A percentile compares a stretch with the other conserved stretches of the same genome.
Evolutionary conservation across 2,888 invertebrate species (phyloP).

Genomic region (Dascillus cervinus): DNA sequence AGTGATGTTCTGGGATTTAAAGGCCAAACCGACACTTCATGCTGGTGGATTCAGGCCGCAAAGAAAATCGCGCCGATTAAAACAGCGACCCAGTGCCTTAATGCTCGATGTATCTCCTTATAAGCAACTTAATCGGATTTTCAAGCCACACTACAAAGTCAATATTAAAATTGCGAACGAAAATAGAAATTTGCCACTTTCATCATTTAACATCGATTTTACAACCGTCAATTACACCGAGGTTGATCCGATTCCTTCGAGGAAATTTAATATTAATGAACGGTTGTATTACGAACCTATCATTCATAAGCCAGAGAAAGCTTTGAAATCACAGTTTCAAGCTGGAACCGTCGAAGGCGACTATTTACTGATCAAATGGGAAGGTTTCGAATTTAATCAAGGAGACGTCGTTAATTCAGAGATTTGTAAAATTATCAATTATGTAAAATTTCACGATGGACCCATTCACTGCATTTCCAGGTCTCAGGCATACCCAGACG

Average conservation of each 20-base stretch:
- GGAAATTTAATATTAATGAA: constrained; percentile 13
- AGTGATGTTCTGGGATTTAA: constrained; percentile 65
- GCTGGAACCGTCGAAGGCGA: constrained; percentile 32
- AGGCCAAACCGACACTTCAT: constrained; percentile 37
- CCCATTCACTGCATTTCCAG: constrained; percentile 52
- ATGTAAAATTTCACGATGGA: constrained; percentile 61
- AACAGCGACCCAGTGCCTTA: constrained; percentile 51
- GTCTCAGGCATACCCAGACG: constrained; percentile 54
- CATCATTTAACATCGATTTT: constrained; percentile 38
- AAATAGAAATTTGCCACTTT: constrained; percentile 28
- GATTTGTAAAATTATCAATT: constrained; percentile 38
- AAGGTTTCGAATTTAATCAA: constrained; percentile 56
- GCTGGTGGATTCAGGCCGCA: constrained; percentile 33
- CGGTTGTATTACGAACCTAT: constrained; percentile 15
- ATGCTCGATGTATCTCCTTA: constrained; percentile 53
- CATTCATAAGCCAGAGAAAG: constrained; percentile 7
- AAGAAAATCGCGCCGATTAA: constrained; percentile 42
- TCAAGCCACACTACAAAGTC: constrained; percentile 57
- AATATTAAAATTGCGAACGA: constrained; percentile 32
- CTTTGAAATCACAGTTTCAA: constrained; percentile 20
- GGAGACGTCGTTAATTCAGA: constrained; percentile 56
- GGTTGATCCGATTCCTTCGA: constrained; percentile 9
- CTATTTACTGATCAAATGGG: constrained; percentile 46
- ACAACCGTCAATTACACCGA: constrained; percentile 39
- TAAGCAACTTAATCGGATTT: constrained; percentile 51